Evolutionary conservation across 37 sponge, comb jelly and placozoan species (phyloP).

Genomic region (Geodia barretti): DNA sequence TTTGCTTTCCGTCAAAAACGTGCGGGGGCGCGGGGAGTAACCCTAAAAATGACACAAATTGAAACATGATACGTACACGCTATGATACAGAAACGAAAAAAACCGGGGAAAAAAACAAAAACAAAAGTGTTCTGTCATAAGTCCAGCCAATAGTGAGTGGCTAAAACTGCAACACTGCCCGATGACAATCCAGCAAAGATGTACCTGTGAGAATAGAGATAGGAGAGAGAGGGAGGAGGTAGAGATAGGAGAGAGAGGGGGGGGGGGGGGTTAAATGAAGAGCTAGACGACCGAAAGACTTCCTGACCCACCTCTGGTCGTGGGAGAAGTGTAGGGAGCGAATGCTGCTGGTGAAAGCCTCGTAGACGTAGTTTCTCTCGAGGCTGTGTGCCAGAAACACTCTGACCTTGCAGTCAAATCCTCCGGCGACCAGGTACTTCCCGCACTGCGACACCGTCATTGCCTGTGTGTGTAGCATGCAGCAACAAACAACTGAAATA

Average conservation of each 20-base stretch:
- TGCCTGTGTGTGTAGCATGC: too few relatives aligned
- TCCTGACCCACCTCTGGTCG: constrained; percentile 51
- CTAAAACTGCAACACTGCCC: constrained; percentile 52
- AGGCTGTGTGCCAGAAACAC: constrained; percentile 48
- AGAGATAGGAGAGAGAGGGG: neutral
- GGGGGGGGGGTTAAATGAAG: neutral
- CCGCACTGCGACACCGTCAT: constrained; percentile 62
- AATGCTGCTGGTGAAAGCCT: constrained; percentile 47
- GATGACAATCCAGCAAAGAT: constrained; percentile 69
- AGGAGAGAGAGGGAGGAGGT: too few relatives aligned
- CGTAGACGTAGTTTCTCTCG: constrained; percentile 28
- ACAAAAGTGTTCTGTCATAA: too few relatives aligned
- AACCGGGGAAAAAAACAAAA: too few relatives aligned
- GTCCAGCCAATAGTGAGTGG: constrained; percentile 57
- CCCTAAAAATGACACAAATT: too few relatives aligned
- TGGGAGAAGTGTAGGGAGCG: constrained; percentile 65
- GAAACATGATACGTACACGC: too few relatives aligned
- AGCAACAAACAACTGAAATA: neutral
- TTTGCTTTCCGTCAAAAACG: too few relatives aligned
- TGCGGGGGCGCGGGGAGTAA: too few relatives aligned
- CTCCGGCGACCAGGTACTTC: constrained; percentile 58
- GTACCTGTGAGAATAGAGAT: constrained; percentile 50
- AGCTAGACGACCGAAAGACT: neutral
- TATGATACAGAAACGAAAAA: too few relatives aligned
- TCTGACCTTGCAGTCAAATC: constrained; percentile 55